These are phyloP conservation scores for Coregonus ussuriensis DNA, from an alignment of 2,797 vertebrate genomes.

Conservation along the genomic window DNA sequence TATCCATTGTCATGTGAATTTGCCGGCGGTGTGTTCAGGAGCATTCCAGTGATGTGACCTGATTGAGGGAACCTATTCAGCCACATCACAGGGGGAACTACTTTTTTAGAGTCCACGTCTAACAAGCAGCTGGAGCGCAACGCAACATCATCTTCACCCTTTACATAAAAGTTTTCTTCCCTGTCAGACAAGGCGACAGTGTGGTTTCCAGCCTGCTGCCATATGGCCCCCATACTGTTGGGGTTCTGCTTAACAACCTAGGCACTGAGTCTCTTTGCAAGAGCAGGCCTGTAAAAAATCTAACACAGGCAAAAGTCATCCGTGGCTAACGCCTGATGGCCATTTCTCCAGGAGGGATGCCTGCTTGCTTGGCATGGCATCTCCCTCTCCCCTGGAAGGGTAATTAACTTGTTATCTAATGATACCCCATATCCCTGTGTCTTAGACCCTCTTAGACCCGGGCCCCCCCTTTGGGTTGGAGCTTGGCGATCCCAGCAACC, in stretches of 20 bases:
- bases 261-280: conserved; percentile 46
- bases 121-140: conserved; percentile 64
- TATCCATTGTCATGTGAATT: conserved; percentile 10
- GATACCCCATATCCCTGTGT: conserved; percentile 73
- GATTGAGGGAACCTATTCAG: conserved; percentile 23
- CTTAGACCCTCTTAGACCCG: conserved; percentile 54
- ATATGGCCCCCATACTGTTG: conserved; percentile 72
- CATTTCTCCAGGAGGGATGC: conserved; percentile 68
- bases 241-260: conserved; percentile 64
- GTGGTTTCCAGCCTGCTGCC: conserved; percentile 60
- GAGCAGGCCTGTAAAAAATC: conserved; percentile 9
- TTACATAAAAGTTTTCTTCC: conserved; percentile 49
- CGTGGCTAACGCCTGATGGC: conserved; percentile 71
- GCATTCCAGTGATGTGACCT: conserved; percentile 28
- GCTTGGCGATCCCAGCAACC: conserved; percentile 49
- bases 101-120: conserved; percentile 49
- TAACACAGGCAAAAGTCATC: conserved; percentile 62
- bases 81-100: conserved; percentile 30
- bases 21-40: neutral
- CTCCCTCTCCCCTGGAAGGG: conserved; percentile 59
- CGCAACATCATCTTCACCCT: conserved; percentile 41
- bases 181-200: conserved; percentile 57
- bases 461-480: conserved; percentile 32
- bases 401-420: conserved; percentile 80
- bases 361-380: conserved; percentile 16